Evolutionary conservation across 2,888 invertebrate species (phyloP).

Genomic region (Conistra vaccinii): DNA sequence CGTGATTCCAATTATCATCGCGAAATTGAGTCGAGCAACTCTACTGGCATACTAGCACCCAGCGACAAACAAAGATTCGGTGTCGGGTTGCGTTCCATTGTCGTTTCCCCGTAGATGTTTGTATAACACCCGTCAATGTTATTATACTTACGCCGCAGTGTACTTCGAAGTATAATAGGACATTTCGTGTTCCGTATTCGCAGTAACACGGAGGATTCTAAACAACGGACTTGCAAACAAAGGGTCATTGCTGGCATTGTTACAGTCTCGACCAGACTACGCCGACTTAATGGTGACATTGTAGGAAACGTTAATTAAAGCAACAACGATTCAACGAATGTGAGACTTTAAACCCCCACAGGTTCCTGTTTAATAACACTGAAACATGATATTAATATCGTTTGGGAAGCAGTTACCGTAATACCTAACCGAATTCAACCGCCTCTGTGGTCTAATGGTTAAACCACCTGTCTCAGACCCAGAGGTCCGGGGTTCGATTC

Average conservation of each 20-base stretch:
- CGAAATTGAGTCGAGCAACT: slow-evolving; percentile 78
- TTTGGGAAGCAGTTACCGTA: slow-evolving; percentile 26
- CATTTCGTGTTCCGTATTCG: slow-evolving; percentile 63
- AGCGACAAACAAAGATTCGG: slow-evolving; percentile 53
- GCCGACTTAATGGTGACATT: slow-evolving; percentile 86
- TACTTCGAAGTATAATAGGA: slow-evolving; percentile 57
- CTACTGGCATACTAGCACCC: slow-evolving; percentile 54
- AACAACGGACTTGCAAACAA: slow-evolving; percentile 80
- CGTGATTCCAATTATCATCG: slow-evolving; percentile 85
- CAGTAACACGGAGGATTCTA: slow-evolving; percentile 66
- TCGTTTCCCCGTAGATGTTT: slow-evolving; percentile 51
- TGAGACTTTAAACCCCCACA: slow-evolving; percentile 76
- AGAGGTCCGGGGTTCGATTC: no score
- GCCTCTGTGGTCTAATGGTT: no score
- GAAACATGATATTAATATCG: slow-evolving; percentile 68
- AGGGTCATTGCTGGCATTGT: slow-evolving; percentile 79
- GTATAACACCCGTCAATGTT: slow-evolving; percentile 50
- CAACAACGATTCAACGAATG: slow-evolving; percentile 81
- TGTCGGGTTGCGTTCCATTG: slow-evolving; percentile 58
- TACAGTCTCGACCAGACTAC: slow-evolving; percentile 78
- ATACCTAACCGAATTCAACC: no score
- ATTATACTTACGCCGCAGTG: slow-evolving; percentile 59
- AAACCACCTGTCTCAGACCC: no score
- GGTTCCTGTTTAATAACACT: slow-evolving; percentile 70
- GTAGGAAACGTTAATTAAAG: slow-evolving; percentile 88